Conservation (phyloP, 2,797 vertebrate species). For the Myotis findleyi region DNA sequence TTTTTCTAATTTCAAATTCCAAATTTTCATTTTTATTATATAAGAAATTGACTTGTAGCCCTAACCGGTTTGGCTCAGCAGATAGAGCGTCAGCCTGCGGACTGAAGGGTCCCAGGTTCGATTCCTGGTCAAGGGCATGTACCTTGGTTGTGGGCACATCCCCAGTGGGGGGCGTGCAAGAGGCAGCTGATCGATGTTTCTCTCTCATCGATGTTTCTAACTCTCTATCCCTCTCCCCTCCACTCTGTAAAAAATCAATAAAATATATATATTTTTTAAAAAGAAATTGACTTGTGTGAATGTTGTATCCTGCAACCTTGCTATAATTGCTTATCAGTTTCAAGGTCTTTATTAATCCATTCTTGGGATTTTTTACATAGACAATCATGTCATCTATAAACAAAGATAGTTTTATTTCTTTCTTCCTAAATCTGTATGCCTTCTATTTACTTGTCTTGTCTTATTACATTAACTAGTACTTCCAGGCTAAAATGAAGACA, state of each 20-base stretch:
- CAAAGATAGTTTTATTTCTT: background rate
- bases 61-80: too few relatives aligned
- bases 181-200: too few relatives aligned
- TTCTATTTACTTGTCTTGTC: background rate
- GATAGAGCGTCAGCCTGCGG: too few relatives aligned
- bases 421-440: background rate
- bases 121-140: too few relatives aligned
- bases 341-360: background rate
- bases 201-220: too few relatives aligned
- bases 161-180: too few relatives aligned
- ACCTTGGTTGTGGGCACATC: too few relatives aligned
- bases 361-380: background rate
- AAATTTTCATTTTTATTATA: background rate
- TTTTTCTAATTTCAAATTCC: slow-evolving; percentile 2
- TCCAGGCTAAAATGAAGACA: background rate
- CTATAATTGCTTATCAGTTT: background rate
- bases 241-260: too few relatives aligned
- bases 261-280: too few relatives aligned
- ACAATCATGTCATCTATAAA: background rate
- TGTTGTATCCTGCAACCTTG: background rate
- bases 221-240: too few relatives aligned
- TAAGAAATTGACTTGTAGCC: background rate
- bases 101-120: too few relatives aligned
- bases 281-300: background rate
- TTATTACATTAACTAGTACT: background rate